These are phyloP conservation scores for Onchidella celtica DNA, from an alignment of 2,888 invertebrate genomes.

Conservation along the genomic window DNA sequence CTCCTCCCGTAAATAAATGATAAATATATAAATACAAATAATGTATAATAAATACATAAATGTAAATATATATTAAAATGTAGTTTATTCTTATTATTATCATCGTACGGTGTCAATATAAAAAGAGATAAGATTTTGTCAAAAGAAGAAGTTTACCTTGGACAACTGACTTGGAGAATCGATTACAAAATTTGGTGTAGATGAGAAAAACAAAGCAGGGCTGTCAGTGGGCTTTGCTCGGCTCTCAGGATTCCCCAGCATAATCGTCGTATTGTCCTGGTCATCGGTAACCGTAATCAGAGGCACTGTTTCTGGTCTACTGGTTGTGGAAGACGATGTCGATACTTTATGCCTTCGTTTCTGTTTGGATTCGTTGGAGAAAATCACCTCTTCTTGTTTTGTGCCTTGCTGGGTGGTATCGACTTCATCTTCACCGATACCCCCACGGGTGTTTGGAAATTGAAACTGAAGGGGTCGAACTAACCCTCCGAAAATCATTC, in stretches of 20 bases:
- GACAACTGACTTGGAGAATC: background rate
- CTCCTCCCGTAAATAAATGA: no score
- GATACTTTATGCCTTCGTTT: background rate
- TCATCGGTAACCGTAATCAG: conserved; percentile 34
- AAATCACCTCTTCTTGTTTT: background rate
- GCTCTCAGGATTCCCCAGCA: background rate
- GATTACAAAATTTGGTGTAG: background rate
- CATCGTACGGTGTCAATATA: no score
- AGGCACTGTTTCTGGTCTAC: conserved; percentile 19
- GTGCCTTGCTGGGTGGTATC: no score
- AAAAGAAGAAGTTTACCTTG: no score
- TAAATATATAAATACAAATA: no score
- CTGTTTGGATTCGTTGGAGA: background rate
- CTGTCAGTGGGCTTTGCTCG: background rate
- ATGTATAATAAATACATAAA: no score
- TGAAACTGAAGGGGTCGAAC: conserved; percentile 88
- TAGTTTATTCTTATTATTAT: no score
- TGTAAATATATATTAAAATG: no score
- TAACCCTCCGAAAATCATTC: conserved; percentile 88
- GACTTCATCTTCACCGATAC: background rate
- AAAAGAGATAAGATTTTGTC: no score
- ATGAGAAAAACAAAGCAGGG: background rate
- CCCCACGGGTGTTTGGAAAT: background rate
- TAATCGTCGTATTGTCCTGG: background rate
- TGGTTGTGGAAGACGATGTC: background rate